Conservation (phyloP, 2,888 invertebrate genomes). For the Hyposoter didymator region DNA sequence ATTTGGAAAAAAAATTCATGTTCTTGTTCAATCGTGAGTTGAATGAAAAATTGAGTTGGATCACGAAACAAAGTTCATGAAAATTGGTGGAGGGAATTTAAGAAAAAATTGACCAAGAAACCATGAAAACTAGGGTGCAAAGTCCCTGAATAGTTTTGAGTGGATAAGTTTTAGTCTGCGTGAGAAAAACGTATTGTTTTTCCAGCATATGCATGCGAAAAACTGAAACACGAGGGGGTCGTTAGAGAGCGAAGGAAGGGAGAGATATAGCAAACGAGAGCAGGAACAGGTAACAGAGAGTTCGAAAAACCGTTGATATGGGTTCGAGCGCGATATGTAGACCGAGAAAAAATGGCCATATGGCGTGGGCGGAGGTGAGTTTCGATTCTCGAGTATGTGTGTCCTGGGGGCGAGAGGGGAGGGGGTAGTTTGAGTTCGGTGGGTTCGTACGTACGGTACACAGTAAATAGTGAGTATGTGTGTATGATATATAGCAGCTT, state of each 20-base stretch:
- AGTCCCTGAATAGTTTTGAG: constrained; percentile 27
- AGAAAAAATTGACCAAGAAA: too few species aligned
- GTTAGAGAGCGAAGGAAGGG: constrained; percentile 6
- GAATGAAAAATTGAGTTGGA: not conserved
- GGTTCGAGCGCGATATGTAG: constrained; percentile 48
- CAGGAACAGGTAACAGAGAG: constrained; percentile 18
- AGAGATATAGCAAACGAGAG: constrained; percentile 16
- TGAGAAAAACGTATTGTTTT: constrained; percentile 51
- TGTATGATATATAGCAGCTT: constrained; percentile 14
- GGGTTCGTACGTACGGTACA: constrained; percentile 27
- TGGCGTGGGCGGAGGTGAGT: constrained; percentile 70
- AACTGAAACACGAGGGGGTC: constrained; percentile 22
- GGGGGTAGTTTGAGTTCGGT: constrained; percentile 57
- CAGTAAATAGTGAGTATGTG: constrained; percentile 20
- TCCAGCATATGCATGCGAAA: constrained; percentile 39
- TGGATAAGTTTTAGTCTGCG: constrained; percentile 57
- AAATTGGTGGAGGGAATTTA: not conserved
- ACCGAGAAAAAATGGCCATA: constrained; percentile 70
- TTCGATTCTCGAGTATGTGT: constrained; percentile 48
- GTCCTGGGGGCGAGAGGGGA: constrained; percentile 1
- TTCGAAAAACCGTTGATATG: constrained; percentile 60
- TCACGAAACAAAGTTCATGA: not conserved
- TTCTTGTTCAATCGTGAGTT: not conserved
- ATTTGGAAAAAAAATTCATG: too few species aligned
- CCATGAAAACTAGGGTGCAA: not conserved